A percentile compares a stretch with the other conserved stretches of the same genome.
These are phyloP conservation scores for Rhopalosiphum padi DNA, from an alignment of 1,140 invertebrate genomes.

Conservation along the genomic window DNA sequence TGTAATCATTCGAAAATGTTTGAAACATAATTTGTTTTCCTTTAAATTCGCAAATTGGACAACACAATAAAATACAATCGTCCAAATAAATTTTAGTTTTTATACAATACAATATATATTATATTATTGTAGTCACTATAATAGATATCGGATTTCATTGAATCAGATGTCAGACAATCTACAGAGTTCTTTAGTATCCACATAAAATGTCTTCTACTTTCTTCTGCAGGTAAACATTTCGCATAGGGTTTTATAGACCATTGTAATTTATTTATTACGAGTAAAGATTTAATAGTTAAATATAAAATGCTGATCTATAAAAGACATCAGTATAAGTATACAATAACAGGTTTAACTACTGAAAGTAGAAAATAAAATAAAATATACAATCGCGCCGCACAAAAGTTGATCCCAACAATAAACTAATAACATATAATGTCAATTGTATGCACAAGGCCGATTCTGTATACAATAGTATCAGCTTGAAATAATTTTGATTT, in stretches of 20 bases:
- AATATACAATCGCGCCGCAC: not conserved
- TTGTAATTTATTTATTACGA: slow-evolving; percentile 12
- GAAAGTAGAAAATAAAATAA: not conserved
- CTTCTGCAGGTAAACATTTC: not conserved
- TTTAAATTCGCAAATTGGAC: not conserved
- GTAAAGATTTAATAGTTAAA: slow-evolving; percentile 2
- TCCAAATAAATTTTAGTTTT: not conserved
- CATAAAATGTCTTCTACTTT: not conserved
- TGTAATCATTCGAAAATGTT: not conserved
- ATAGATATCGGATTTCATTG: not conserved
- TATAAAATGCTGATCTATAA: not conserved
- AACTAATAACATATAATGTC: not conserved
- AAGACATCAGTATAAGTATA: not conserved
- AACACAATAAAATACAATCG: not conserved
- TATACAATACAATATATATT: not conserved
- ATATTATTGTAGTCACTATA: not conserved
- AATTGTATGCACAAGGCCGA: not conserved
- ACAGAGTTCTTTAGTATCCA: not conserved
- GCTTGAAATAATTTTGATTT: not conserved
- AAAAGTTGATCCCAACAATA: not conserved
- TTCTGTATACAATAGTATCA: not conserved
- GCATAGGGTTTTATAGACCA: not conserved
- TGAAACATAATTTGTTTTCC: not conserved
- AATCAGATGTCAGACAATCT: not conserved
- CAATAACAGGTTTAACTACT: not conserved